Conservation (phyloP, 1,140 invertebrate species). For the Drosophila trapezifrons region DNA sequence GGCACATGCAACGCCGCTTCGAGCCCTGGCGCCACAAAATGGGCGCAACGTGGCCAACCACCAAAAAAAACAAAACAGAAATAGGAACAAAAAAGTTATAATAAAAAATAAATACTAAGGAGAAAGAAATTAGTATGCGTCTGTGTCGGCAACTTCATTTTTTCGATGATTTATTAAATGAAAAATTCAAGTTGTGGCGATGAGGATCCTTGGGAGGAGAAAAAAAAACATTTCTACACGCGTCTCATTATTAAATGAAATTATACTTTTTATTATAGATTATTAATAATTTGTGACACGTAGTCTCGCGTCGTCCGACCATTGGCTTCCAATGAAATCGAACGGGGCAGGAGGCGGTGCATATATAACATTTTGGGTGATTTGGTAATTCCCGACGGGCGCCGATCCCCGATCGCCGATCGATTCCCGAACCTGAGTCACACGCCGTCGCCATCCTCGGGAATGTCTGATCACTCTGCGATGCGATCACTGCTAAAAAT, state of each 20-base stretch:
- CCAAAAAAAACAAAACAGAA: conserved; percentile 32
- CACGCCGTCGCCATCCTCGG: conserved; percentile 34
- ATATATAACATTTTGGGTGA: conserved; percentile 7
- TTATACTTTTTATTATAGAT: conserved; percentile 81
- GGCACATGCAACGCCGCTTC: conserved; percentile 60
- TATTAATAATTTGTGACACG: conserved; percentile 82
- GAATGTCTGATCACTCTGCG: conserved; percentile 23
- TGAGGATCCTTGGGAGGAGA: conserved; percentile 7
- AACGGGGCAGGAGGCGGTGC: conserved; percentile 1
- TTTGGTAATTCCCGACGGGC: conserved; percentile 28
- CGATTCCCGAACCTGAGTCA: conserved; percentile 24
- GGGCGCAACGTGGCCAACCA: conserved; percentile 76
- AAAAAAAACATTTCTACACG: conserved; percentile 57
- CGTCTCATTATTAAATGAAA: conserved; percentile 79
- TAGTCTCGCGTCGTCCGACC: conserved; percentile 25
- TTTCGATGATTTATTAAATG: conserved; percentile 81
- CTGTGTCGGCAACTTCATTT: conserved; percentile 77
- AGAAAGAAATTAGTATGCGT: conserved; percentile 75
- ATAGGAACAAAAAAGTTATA: conserved; percentile 9
- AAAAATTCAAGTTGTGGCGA: conserved; percentile 43
- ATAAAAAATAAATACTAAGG: conserved; percentile 16
- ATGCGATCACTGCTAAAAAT: conserved; percentile 49
- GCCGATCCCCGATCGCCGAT: neutral
- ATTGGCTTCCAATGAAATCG: conserved; percentile 68
- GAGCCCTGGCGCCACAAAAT: conserved; percentile 61